These are phyloP conservation scores for Phyllostomus discolor DNA, from an alignment of 2,113 vertebrate species.

Conservation along the genomic window DNA sequence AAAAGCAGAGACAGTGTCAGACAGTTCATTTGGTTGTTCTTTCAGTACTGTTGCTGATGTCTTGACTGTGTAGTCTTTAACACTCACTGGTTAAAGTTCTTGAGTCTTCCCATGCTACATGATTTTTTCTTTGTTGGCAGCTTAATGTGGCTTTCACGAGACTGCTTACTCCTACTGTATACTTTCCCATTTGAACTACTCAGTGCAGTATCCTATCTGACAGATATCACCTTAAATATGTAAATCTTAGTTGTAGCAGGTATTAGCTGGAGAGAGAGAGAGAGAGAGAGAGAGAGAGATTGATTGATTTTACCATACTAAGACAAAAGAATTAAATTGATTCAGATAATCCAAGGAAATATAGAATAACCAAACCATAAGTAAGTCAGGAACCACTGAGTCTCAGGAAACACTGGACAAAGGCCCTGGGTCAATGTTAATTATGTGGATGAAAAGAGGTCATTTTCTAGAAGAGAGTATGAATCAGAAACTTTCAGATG, in stretches of 20 bases:
- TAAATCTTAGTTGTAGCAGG: not conserved
- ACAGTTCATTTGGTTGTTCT: not conserved
- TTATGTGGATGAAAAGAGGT: not conserved
- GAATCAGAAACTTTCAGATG: not conserved
- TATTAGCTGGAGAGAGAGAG: not conserved
- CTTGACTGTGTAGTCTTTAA: not conserved
- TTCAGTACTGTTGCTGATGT: not conserved
- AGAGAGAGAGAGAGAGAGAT: not conserved
- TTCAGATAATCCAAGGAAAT: not conserved
- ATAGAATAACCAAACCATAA: not conserved
- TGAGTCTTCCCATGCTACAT: not conserved
- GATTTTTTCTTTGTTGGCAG: not conserved
- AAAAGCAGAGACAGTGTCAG: not conserved
- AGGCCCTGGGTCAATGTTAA: not conserved
- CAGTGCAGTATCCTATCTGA: not conserved
- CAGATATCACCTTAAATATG: not conserved
- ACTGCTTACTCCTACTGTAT: not conserved
- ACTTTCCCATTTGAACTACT: not conserved
- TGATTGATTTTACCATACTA: not conserved
- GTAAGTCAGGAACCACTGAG: not conserved
- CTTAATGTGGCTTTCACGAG: not conserved
- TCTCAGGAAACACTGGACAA: not conserved
- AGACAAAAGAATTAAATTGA: constrained; percentile 20
- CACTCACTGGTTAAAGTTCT: not conserved
- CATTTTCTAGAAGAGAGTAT: not conserved